Base-by-base conservation (phyloP, 2,797 vertebrate species). In the Mormyrus hasselquistii region DNA sequence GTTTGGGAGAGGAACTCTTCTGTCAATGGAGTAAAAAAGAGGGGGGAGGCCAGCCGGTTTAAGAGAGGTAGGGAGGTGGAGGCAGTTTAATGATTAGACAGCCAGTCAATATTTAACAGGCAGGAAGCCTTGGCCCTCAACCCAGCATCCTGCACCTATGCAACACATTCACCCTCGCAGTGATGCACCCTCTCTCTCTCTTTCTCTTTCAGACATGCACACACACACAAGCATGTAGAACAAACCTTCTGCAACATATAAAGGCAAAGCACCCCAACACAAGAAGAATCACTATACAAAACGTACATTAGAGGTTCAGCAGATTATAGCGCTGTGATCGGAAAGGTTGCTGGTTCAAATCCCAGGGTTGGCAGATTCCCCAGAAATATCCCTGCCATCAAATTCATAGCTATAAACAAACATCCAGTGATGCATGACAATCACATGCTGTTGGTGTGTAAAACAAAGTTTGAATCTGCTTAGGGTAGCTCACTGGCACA, bases 81-180 rank as follows among this genome's bases (percentile, higher is more conserved):
- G 92, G 91, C 91, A 88, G 91, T 95, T 96, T 96, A 96, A 96
- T 96, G 91, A 96, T 96, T 96, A 96, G 90, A 93, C 92, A 87
- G 9, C 93, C 86, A 87, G 94, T 96, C 94, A 96, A 96, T 96
- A 95, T 96, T 96, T 96, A 96, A 96, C 96, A 94, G 94, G 92
- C 91, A 85, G 89, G 12, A 90, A 49, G 94, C 95, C 96, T 95
- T 94, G 94, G 96, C 96, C 95, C 94, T 95, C 94, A 79, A 93
- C 94, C 92, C 94, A 94, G 96, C 95, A 96, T 96, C 95, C 95
- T 96, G 95, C 93, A 95, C 95, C 93, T 93, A 94, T 91, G 62
- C 10, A 10, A 92, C 89, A 92, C 93, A 93, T 84, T 3, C 83
- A 93, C 91, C 93, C 93, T 91, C 92, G 94, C 9, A 85, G 79